Conservation (phyloP, 2,888 invertebrate genomes). For the Synanthedon tipuliformis region DNA sequence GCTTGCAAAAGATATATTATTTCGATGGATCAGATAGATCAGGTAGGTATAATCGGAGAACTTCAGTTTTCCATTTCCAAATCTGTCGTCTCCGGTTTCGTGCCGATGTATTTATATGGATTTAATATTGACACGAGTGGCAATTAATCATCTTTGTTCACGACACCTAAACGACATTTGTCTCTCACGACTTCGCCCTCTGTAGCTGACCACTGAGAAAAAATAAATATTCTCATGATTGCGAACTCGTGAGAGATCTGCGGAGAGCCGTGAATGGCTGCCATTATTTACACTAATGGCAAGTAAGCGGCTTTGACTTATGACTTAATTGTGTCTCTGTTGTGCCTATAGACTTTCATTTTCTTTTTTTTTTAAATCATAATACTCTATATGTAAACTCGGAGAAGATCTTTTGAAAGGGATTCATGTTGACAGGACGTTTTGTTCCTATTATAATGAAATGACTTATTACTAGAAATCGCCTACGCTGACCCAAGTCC, state of each 20-base stretch:
- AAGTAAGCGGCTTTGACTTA: neutral
- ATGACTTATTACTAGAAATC: too few species aligned
- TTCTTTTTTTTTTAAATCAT: too few species aligned
- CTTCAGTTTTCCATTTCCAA: neutral
- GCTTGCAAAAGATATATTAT: too few species aligned
- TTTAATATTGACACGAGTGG: neutral
- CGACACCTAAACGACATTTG: neutral
- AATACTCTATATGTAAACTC: too few species aligned
- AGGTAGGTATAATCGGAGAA: too few species aligned
- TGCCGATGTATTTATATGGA: neutral
- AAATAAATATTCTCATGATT: neutral
- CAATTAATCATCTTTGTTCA: neutral
- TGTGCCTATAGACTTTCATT: too few species aligned
- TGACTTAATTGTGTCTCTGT: neutral
- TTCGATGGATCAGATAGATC: too few species aligned
- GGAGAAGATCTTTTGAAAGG: too few species aligned
- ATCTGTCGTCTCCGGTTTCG: neutral
- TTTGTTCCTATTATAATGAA: too few species aligned
- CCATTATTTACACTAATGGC: neutral
- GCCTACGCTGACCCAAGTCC: too few species aligned
- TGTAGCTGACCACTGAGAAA: neutral
- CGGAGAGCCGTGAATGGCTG: neutral
- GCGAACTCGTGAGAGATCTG: neutral
- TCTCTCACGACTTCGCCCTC: neutral
- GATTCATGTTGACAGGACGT: too few species aligned